These are phyloP conservation scores for Patella vulgata DNA, from an alignment of 1,140 invertebrate species.

Conservation along the genomic window DNA sequence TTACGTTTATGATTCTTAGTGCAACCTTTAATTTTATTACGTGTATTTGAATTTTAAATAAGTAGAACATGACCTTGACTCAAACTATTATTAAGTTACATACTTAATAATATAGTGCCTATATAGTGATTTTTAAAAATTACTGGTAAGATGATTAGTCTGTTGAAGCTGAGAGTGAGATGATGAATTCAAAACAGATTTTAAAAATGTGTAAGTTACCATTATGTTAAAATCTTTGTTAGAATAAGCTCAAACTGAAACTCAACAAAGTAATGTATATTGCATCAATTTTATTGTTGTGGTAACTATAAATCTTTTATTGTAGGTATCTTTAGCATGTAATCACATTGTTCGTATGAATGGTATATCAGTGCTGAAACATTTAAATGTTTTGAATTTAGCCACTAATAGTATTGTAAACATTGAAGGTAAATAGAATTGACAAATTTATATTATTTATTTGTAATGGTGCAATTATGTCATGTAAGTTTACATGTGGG, in stretches of 20 bases:
- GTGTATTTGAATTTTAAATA: neutral
- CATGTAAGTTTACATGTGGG: neutral
- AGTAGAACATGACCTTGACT: neutral
- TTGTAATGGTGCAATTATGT: slow-evolving; percentile 1
- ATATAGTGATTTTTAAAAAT: no score
- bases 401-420: slow-evolving; percentile 87
- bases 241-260: no score
- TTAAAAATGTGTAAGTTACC: no score
- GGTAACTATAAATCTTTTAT: slow-evolving; percentile 16
- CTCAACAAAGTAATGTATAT: no score
- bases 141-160: no score
- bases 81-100: neutral
- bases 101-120: neutral
- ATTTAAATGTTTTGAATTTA: slow-evolving; percentile 83
- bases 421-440: slow-evolving; percentile 86
- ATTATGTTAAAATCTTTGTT: no score
- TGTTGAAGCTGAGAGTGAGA: no score
- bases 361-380: slow-evolving; percentile 81
- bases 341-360: slow-evolving; percentile 89
- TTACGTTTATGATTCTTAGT: neutral
- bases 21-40: neutral
- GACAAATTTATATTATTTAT: no score
- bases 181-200: no score
- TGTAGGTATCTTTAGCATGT: slow-evolving; percentile 83
- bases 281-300: neutral